Evolutionary conservation across 1,140 invertebrate species (phyloP), one percentile per base, ranked within the genome.

Genomic region (Hormaphis cornu): DNA sequence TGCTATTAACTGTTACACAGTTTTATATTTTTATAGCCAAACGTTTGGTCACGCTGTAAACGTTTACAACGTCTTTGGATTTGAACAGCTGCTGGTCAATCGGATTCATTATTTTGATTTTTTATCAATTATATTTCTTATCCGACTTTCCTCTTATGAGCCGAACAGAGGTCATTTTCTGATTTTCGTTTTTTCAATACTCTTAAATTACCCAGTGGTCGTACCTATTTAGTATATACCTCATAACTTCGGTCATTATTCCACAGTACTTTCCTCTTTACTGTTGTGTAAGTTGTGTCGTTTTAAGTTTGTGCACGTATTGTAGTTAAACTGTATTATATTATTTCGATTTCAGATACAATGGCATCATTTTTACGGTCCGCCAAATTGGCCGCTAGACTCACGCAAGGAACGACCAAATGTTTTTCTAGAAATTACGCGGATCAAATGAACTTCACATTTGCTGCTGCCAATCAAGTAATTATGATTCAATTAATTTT

Each of bases 391-490:
- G 72, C 71, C 18, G 33, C 70, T 14, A 69, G 77, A 53, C 70
- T 80, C 33, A 72, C 80, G 69, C 75, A 75, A 44, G 70, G 75
- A 26, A 73, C 74, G 12, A 73, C 76, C 18, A 50, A 66, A 50
- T 66, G 61, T 35, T 73, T 78, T 53, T 75, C 76, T 30, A 76
- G 85, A 73, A 80, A 80, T 44, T 89, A 86, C 77, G 84, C 86
- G 18, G 88, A 89, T 76, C 84, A 91, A 79, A 90, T 93, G 88
- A 87, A 87, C 70, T 87, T 93, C 74, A 93, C 90, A 69, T 89
- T 93, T 79, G 90, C 90, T 74, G 89, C 89, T 74, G 89, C 88
- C 50, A 92, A 91, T 79, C 87, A 91, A 81, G 89, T 89, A 81
- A n/a, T n/a, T 6, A 12, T n/a, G 1, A 42, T n/a, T 1, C 40